These are phyloP conservation scores for Aphaenogaster rudis DNA, from an alignment of 1,140 invertebrate genomes.

Conservation along the genomic window DNA sequence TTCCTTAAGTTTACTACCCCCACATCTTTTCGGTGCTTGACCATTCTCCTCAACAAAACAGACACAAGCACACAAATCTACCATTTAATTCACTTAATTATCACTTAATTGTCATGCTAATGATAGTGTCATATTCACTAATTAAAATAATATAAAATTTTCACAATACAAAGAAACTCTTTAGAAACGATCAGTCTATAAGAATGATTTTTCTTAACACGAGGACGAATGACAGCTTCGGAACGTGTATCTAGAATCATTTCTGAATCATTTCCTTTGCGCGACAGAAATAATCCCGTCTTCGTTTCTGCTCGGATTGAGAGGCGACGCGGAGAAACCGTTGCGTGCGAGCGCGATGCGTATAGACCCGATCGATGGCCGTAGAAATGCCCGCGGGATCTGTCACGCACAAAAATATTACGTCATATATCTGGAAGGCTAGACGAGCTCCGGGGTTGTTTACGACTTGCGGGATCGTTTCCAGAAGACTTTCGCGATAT, in stretches of 20 bases:
- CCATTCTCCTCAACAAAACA: conserved; percentile 36
- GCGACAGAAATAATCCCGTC: conserved; percentile 15
- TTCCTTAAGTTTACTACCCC: conserved; percentile 51
- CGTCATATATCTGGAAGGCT: conserved; percentile 78
- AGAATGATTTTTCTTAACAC: background rate
- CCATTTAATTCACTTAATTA: background rate
- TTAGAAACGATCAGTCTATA: background rate
- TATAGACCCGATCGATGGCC: conserved; percentile 73
- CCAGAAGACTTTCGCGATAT: conserved; percentile 78
- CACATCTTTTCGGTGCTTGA: conserved; percentile 35
- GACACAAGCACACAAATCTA: background rate
- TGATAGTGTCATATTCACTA: background rate
- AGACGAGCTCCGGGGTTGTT: conserved; percentile 79
- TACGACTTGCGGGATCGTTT: conserved; percentile 80
- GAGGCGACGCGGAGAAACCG: conserved; percentile 37
- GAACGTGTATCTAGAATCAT: background rate
- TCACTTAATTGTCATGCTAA: background rate
- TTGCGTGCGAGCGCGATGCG: conserved; percentile 76
- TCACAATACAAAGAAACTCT: background rate
- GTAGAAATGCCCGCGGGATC: conserved; percentile 76
- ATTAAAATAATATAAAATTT: background rate
- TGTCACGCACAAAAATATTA: conserved; percentile 81
- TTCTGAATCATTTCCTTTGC: conserved; percentile 28
- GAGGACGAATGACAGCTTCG: background rate
- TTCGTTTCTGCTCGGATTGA: conserved; percentile 35